These are phyloP conservation scores for Byasa hedistus DNA, from an alignment of 2,888 invertebrate genomes.

Conservation along the genomic window DNA sequence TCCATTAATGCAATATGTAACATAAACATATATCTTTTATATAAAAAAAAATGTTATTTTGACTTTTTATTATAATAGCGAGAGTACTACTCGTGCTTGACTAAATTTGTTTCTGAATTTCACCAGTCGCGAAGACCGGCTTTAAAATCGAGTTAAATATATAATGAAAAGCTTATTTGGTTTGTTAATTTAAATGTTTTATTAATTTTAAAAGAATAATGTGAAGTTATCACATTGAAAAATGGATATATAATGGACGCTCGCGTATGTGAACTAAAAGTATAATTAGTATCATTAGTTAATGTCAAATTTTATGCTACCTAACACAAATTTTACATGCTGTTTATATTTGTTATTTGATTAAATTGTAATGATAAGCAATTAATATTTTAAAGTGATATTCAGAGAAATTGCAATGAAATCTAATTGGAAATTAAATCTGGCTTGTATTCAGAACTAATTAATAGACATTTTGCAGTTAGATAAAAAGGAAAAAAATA, in stretches of 20 bases:
- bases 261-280: constrained; percentile 28
- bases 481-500: not conserved
- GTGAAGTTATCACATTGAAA: constrained; percentile 14
- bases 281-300: not conserved
- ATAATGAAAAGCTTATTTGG: constrained; percentile 16
- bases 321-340: not conserved
- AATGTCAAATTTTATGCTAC: constrained; percentile 10
- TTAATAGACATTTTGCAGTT: not conserved
- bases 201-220: constrained; percentile 17
- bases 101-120: not conserved
- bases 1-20: too few relatives aligned
- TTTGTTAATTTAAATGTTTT: constrained; percentile 12
- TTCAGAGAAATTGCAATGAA: not conserved
- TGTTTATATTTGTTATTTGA: not conserved
- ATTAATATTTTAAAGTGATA: not conserved
- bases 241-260: not conserved
- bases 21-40: too few relatives aligned
- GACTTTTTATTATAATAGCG: not conserved
- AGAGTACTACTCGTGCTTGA: constrained; percentile 11
- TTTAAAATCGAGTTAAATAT: constrained; percentile 9
- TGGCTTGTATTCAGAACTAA: not conserved
- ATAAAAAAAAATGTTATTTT: too few relatives aligned
- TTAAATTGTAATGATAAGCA: not conserved
- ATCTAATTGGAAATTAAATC: not conserved
- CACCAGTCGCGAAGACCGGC: not conserved